Base-by-base conservation (phyloP, 2,797 vertebrate genomes). In the Clarias fuscus region DNA sequence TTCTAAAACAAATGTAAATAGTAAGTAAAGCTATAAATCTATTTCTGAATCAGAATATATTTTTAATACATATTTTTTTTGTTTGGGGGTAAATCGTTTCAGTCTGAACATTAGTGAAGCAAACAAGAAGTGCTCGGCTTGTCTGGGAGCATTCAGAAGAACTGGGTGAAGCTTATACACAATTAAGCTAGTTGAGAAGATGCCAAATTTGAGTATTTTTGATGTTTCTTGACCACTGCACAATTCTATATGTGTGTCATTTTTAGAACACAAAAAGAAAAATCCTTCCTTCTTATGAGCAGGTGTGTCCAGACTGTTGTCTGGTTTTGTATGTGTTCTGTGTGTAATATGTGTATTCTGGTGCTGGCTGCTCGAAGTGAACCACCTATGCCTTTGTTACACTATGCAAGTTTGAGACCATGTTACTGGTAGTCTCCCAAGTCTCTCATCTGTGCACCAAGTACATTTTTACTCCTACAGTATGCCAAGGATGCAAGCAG, bases 331-430 rank as follows among this genome's bases (percentile, higher is more conserved):
- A 27, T 43, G 70, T 80, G 48, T 82, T 77, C 10, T 78, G 62
- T 76, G n/a, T 71, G 82, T 61, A 20, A 22, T 79, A 56, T 84
- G 5, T 67, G 81, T 22, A 2, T 72, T 87, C 89, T 91, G 75
- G 89, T 92, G 91, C 91, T 91, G 91, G 87, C 64, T 70, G 81
- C 84, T 85, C 80, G 53, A 56, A 76, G 62, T 84, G 65, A 89
- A 89, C 88, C 93, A 37, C 56, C 86, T 43, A 95, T 96, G 96
- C 95, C 95, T 96, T 95, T 88, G 59, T 91, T 91, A 89, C 86
- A 92, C 92, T 91, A 92, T 91, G 91, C 92, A 92, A 90, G 62
- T 88, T 87, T 85, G 88, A 87, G 90, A 92, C 91, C 89, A 86
- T 90, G 89, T 81, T 84, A 56, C 85, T 87, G 93, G 95, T 93